Evolutionary conservation across 2,113 vertebrate species (phyloP).

Genomic region (Crotalus viridis): DNA sequence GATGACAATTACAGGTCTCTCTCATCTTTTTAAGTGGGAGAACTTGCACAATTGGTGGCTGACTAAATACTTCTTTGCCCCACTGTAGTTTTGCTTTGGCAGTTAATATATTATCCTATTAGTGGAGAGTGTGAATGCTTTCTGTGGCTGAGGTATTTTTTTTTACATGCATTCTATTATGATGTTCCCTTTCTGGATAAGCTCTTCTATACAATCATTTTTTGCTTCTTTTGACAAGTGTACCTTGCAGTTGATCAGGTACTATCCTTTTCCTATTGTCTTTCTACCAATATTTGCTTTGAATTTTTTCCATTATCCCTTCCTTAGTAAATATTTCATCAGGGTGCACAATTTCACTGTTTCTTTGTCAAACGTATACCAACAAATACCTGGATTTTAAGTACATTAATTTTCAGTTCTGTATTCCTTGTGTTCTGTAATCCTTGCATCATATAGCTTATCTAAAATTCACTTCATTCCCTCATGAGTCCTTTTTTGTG

Average conservation of each 20-base stretch:
- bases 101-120: fast-evolving
- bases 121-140: not conserved
- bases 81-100: not conserved
- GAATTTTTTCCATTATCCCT: not conserved
- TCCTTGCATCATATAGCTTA: not conserved
- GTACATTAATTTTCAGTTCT: not conserved
- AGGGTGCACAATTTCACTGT: not conserved
- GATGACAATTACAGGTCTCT: too few relatives aligned
- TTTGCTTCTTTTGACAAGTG: not conserved
- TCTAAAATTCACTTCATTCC: not conserved
- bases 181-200: not conserved
- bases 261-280: not conserved
- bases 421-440: not conserved
- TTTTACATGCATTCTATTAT: not conserved
- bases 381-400: not conserved
- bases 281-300: not conserved
- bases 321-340: not conserved
- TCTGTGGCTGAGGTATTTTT: not conserved
- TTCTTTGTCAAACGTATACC: not conserved
- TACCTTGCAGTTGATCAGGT: not conserved
- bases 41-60: too few relatives aligned
- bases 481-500: not conserved
- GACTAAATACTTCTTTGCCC: too few relatives aligned
- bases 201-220: not conserved
- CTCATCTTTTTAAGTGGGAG: too few relatives aligned